phyloP scores from a whole-genome alignment of 2,888 invertebrate species.

The Megaustenia siamemsis region DNA sequence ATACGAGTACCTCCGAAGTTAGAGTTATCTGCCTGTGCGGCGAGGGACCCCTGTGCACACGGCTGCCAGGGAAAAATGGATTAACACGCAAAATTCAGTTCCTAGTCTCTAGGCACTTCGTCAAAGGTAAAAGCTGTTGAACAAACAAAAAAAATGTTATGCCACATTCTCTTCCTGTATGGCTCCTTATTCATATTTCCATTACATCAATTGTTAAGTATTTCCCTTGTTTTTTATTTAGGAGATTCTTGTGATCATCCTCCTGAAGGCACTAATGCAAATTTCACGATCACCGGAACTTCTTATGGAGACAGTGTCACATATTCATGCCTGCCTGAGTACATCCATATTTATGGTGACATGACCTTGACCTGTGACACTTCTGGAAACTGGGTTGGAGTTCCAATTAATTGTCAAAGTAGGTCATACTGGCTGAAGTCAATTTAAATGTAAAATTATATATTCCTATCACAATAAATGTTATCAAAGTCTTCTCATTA shows the following conservation, averaged over 20 bases:
- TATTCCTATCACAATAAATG: background rate
- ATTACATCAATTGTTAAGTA: background rate
- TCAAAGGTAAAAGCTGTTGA: too few species aligned
- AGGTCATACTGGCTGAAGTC: background rate
- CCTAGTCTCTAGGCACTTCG: too few species aligned
- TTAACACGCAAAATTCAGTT: too few species aligned
- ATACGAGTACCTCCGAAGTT: too few species aligned
- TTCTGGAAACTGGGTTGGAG: constrained; percentile 12
- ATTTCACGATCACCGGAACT: background rate
- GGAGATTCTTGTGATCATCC: background rate
- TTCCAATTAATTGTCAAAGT: constrained; percentile 6
- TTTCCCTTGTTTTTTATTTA: background rate
- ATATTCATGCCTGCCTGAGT: constrained; percentile 36
- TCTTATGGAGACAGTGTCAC: constrained; percentile 5
- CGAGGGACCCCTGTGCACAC: too few species aligned
- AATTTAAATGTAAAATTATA: too few species aligned
- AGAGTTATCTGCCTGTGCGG: too few species aligned
- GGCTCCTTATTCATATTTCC: too few species aligned
- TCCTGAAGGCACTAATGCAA: background rate
- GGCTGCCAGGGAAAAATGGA: too few species aligned
- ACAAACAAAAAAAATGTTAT: too few species aligned
- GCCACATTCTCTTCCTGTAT: too few species aligned
- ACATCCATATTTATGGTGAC: background rate
- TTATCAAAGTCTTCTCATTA: background rate
- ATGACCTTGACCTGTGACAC: constrained; percentile 31